These are phyloP conservation scores for Omphaloscelis lunosa DNA, from an alignment of 2,888 invertebrate species.

Conservation along the genomic window DNA sequence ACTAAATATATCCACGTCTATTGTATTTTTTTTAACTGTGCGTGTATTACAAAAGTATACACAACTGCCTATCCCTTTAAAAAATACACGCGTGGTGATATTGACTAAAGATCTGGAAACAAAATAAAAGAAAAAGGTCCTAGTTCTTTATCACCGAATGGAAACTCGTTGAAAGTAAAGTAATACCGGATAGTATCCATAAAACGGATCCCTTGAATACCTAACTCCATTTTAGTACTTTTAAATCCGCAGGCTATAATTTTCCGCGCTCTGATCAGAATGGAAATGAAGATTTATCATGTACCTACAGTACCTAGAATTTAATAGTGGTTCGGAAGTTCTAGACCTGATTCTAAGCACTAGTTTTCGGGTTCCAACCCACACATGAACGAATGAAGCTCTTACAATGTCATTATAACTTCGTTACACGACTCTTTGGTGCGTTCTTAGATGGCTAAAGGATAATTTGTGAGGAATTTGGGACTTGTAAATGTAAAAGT, in stretches of 20 bases:
- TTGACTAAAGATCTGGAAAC: not conserved
- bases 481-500: too few relatives aligned
- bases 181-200: constrained; percentile 39
- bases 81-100: not conserved
- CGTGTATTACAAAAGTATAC: too few relatives aligned
- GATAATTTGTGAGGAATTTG: too few relatives aligned
- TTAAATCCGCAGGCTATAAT: constrained; percentile 51
- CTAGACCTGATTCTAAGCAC: not conserved
- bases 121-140: constrained; percentile 16
- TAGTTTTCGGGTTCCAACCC: not conserved
- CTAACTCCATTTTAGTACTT: constrained; percentile 55
- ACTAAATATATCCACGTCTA: too few relatives aligned
- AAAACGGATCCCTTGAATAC: constrained; percentile 44
- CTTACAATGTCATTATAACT: not conserved
- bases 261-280: constrained; percentile 44
- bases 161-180: constrained; percentile 46
- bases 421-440: too few relatives aligned
- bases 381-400: not conserved
- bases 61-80: too few relatives aligned
- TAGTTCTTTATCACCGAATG: constrained; percentile 29
- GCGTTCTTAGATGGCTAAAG: too few relatives aligned
- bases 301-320: constrained; percentile 1
- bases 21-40: too few relatives aligned
- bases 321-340: not conserved
- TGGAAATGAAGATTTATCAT: constrained; percentile 21